Percentiles rank a stretch among this genome's conserved stretches.
These are phyloP conservation scores for Microvelia longipes DNA, from an alignment of 1,140 invertebrate species.

Conservation along the genomic window DNA sequence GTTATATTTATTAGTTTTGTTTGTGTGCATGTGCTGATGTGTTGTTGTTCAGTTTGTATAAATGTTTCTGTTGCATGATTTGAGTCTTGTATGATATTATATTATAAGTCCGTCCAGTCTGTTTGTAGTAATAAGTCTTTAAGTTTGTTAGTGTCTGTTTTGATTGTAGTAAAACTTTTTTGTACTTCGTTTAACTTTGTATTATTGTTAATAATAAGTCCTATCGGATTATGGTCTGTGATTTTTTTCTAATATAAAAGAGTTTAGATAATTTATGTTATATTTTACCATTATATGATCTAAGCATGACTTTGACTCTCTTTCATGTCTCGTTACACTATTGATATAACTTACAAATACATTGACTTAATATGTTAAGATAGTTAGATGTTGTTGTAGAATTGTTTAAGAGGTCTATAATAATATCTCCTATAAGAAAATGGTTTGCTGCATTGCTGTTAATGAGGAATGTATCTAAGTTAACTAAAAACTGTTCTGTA, in stretches of 20 bases:
- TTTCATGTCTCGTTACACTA: neutral
- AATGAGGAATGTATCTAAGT: neutral
- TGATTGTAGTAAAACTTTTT: neutral
- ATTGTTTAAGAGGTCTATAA: neutral
- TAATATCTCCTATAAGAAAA: neutral
- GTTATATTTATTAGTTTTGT: neutral
- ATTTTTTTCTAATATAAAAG: neutral
- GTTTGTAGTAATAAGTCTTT: neutral
- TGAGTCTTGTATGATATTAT: neutral
- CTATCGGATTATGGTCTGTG: neutral
- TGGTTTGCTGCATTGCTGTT: neutral
- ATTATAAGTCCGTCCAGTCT: neutral
- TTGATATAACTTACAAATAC: neutral
- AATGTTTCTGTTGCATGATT: neutral
- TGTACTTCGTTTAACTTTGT: neutral
- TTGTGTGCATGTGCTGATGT: neutral
- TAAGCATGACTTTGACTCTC: neutral
- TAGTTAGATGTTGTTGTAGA: neutral
- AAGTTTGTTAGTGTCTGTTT: neutral
- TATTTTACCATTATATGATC: neutral
- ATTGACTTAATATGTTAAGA: neutral
- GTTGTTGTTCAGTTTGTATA: neutral
- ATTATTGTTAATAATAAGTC: neutral
- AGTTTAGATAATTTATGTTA: neutral
- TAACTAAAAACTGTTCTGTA: neutral